A percentile compares a stretch with the other conserved stretches of the same genome.
phyloP scores from a whole-genome alignment of 2,113 vertebrate species.

The Clarias magur region DNA sequence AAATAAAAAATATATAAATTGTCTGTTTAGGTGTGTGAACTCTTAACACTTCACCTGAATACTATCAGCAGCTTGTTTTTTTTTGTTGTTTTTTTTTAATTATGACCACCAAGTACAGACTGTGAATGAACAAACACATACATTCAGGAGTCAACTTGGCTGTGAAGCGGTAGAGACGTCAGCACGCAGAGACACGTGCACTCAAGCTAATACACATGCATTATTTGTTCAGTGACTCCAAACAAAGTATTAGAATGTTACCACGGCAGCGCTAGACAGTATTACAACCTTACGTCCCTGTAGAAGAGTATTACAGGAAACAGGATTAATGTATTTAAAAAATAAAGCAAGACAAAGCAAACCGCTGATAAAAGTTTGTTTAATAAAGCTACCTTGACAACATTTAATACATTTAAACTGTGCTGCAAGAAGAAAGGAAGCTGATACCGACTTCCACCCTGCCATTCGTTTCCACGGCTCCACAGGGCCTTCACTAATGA shows the following conservation, averaged over 20 bases:
- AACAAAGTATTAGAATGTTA: background rate
- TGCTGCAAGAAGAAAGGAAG: background rate
- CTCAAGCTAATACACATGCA: background rate
- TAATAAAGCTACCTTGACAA: background rate
- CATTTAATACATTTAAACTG: no score
- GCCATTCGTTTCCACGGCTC: background rate
- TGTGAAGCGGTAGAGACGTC: background rate
- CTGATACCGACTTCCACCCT: background rate
- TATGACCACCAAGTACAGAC: background rate
- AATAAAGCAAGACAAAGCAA: background rate
- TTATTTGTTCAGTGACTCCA: background rate
- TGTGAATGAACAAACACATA: background rate
- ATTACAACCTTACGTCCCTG: background rate
- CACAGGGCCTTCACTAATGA: background rate
- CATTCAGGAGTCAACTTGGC: background rate
- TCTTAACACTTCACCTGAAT: background rate
- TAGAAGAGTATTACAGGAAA: background rate
- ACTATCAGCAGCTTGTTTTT: background rate
- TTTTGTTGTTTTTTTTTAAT: background rate
- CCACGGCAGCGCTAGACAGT: background rate
- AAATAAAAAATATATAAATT: no score
- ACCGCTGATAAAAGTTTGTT: background rate
- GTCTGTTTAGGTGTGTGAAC: background rate
- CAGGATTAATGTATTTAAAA: background rate
- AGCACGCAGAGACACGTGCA: background rate